Evolutionary conservation across 1,140 invertebrate genomes (phyloP), one percentile per base, ranked within the genome.

Genomic region (Monomorium pharaonis): DNA sequence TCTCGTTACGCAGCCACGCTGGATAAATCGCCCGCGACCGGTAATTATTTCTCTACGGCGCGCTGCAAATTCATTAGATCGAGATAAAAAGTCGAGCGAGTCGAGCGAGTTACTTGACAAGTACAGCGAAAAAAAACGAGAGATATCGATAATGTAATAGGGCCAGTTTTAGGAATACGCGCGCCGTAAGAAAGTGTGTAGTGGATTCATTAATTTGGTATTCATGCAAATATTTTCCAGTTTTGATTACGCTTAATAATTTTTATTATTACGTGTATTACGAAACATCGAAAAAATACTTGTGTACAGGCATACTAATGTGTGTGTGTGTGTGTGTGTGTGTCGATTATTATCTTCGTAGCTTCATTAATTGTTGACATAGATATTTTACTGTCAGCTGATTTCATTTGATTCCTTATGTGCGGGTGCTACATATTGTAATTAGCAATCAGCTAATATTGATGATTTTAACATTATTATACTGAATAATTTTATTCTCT

Each of bases 1-100:
- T 51, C 67, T 83, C 67, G 67, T 83, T 83, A 74, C 67, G 37
- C 5, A 60, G 9, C 42, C 24, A 74, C 10, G n/a, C 14, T 33
- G n/a, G 37, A 83, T 83, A 83, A 83, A 83, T 83, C 78, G 67
- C 27, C 33, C 7, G 24, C 49, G 27, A 72, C 24, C 7, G 37
- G 65, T 83, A 44, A 72, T 54, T 58, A 69, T 72, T 72, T 60
- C 24, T 30, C 44, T 16, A 58, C 47, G 37, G 27, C n/a, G 42
- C 44, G 37, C 18, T 49, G 2, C 18, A 58, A 77, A 84, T 77
- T 75, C 7, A 84, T 84, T 84, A 62, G 14, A 33, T 75, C 33
- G 54, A 27, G 81, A 76, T 49, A 54, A 63, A 63, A 84, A 37
- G n/a, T 84, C 56, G 27, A n/a, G n/a, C n/a, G 4, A 75, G 2